Evolutionary conservation across 2,888 invertebrate species (phyloP).

Genomic region (Thyatira batis): DNA sequence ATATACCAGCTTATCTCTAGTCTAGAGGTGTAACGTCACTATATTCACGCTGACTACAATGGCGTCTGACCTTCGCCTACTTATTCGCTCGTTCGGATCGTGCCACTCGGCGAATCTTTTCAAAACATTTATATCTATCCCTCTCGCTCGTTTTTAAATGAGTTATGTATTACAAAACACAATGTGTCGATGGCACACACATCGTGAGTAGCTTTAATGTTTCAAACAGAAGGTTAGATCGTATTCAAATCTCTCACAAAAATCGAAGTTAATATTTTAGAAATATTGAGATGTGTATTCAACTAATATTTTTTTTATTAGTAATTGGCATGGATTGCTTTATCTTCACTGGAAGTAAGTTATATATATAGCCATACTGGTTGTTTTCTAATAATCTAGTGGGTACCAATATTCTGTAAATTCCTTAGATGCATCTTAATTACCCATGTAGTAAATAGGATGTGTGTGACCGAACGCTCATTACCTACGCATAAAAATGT

Average conservation of each 20-base stretch:
- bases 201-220: not conserved
- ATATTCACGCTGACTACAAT: constrained; percentile 67
- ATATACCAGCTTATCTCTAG: constrained; percentile 3
- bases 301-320: too few relatives aligned
- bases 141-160: constrained; percentile 32
- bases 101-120: constrained; percentile 69
- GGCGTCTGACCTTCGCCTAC: constrained; percentile 78
- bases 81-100: constrained; percentile 73
- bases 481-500: not conserved
- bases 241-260: not conserved
- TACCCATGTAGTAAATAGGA: not conserved
- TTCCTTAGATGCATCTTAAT: not conserved
- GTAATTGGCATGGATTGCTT: too few relatives aligned
- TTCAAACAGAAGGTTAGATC: not conserved
- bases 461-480: not conserved
- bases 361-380: too few relatives aligned
- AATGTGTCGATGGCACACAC: not conserved
- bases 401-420: too few relatives aligned
- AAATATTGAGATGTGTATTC: too few relatives aligned
- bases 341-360: too few relatives aligned
- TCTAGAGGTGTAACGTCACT: constrained; percentile 60
- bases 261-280: not conserved
- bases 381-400: too few relatives aligned
- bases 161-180: constrained; percentile 7
- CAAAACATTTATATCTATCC: constrained; percentile 55